Base-by-base conservation (phyloP, 92 coral and sea anemone genomes). In the Scolanthus callimorphus region DNA sequence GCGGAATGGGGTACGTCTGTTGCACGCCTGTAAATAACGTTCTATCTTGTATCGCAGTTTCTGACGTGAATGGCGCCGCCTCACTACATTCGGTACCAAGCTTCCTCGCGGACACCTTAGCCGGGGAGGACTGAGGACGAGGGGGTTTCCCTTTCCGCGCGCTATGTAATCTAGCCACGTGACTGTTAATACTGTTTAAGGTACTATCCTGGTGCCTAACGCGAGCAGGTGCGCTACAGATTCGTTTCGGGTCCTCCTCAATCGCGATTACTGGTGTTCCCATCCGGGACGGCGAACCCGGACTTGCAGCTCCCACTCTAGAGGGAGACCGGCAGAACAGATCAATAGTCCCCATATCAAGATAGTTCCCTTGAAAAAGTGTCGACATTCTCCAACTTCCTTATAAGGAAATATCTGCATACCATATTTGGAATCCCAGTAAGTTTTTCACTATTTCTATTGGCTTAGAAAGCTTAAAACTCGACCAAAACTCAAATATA, bases 41-140 rank as follows among this genome's bases (percentile, higher is more conserved):
- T 39, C 73, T 80, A 10, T 70, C 62, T 55, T 70, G 69, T 0
- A 87, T 58, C 50, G 70, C 79, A 0, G 68, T 67, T 31, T 78
- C 68, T 3, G 73, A 39, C 9, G 76, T 55, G 20, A 80, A 71
- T 25, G 81, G 80, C 0, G 68, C 62, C 31, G 71, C 63, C 45
- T 70, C 71, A 63, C 37, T 57, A n/a, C n/a, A n/a, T 20, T 64
- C 82, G 45, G 39, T 60, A 25, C 63, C 53, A 27, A 71, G 53
- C 57, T 50, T 76, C 11, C 74, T 48, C 17, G 60, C 48, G n/a
- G 77, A 67, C 25, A 79, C 62, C 43, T 77, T 52, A 13, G 90
- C 84, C 29, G 99, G 99, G 15, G 99, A 94, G 23, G 99, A 94
- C 65, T 81, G 95, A 24, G 99, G 99, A 29, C 99, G 91, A 25